A percentile compares a stretch with the other conserved stretches of the same genome.
Evolutionary conservation across 2,888 invertebrate genomes (phyloP).

Genomic region (Sminthurides aquaticus): DNA sequence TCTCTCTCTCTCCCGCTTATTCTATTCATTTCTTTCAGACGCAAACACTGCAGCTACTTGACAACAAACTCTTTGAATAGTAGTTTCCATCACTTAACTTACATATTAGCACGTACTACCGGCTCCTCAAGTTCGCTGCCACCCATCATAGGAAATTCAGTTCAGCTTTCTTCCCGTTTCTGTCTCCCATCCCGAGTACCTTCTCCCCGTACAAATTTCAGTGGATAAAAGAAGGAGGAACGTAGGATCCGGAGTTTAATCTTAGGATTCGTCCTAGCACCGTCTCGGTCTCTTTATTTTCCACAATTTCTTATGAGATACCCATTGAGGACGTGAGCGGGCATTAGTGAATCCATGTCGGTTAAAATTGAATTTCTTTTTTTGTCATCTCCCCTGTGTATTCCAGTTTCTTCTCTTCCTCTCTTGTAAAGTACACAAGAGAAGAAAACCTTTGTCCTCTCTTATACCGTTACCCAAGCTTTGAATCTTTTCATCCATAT

Average conservation of each 20-base stretch:
- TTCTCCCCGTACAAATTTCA: too few species aligned
- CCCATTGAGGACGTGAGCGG: too few species aligned
- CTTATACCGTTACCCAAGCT: background rate
- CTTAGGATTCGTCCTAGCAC: too few species aligned
- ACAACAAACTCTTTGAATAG: background rate
- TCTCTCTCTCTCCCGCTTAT: constrained; percentile 11
- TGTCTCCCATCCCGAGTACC: too few species aligned
- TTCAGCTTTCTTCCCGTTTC: too few species aligned
- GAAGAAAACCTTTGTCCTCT: background rate
- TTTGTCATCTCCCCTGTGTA: background rate
- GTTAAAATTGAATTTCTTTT: constrained; percentile 6
- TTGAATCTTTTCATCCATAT: background rate
- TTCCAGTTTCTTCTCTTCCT: background rate
- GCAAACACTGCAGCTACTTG: background rate
- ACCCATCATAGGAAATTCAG: background rate
- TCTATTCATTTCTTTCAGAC: background rate
- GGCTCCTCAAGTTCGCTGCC: background rate
- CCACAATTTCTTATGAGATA: too few species aligned
- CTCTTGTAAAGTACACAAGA: background rate
- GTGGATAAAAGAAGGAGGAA: too few species aligned
- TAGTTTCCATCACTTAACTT: background rate
- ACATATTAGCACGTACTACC: constrained; percentile 1
- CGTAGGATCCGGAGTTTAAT: too few species aligned
- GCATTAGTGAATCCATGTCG: background rate
- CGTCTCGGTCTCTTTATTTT: too few species aligned